phyloP scores from a whole-genome alignment of 2,797 vertebrate genomes.

The Microhierax caerulescens region DNA sequence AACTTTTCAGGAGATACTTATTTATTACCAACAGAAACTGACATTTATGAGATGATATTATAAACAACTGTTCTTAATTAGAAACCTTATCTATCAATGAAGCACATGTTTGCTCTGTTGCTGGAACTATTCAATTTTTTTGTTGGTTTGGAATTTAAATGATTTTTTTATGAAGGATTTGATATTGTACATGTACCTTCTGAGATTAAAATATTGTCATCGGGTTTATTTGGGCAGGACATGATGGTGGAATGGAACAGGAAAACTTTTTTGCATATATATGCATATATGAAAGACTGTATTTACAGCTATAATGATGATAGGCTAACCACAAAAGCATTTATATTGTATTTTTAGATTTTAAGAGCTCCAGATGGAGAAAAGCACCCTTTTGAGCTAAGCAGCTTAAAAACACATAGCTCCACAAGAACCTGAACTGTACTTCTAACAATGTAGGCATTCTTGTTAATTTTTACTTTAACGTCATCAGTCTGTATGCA shows the following conservation, averaged over 20 bases:
- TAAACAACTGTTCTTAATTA: neutral
- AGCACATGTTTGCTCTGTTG: neutral
- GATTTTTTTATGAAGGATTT: neutral
- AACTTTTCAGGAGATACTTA: neutral
- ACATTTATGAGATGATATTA: neutral
- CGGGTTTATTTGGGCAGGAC: neutral
- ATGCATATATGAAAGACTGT: neutral
- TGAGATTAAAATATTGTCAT: neutral
- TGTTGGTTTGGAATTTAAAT: neutral
- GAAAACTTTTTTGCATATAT: neutral
- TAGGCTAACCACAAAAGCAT: neutral
- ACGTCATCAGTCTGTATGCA: neutral
- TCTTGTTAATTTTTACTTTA: neutral
- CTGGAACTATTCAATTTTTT: neutral
- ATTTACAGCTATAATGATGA: neutral
- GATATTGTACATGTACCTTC: rapidly evolving
- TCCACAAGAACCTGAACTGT: neutral
- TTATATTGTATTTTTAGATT: neutral
- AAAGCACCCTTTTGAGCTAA: neutral
- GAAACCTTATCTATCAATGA: neutral
- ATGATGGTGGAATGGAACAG: neutral
- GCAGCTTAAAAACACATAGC: neutral
- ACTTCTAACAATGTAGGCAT: neutral
- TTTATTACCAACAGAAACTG: neutral
- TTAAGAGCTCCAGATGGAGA: neutral